Percentiles rank a stretch among this genome's conserved stretches.
Conservation (phyloP, 2,888 invertebrate species). For the Panopea generosa region DNA sequence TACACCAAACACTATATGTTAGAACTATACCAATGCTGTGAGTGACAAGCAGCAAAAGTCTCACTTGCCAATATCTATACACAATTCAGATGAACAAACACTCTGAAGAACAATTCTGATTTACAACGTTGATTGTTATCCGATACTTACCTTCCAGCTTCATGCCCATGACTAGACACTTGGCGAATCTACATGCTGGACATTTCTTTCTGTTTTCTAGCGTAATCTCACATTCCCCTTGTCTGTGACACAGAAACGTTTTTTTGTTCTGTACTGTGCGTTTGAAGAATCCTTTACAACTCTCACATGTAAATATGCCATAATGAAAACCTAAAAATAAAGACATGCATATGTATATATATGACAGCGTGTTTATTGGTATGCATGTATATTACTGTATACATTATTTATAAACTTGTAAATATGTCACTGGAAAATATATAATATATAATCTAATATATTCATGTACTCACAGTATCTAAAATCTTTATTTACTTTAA, state of each 20-base stretch:
- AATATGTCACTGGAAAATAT: too few species aligned
- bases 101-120: too few species aligned
- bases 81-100: too few species aligned
- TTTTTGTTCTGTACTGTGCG: slow-evolving; percentile 99
- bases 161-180: slow-evolving; percentile 98
- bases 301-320: slow-evolving; percentile 98
- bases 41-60: too few species aligned
- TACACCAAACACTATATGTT: too few species aligned
- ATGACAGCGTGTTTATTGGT: not conserved
- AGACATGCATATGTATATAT: not conserved
- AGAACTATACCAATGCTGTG: too few species aligned
- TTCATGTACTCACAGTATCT: too few species aligned
- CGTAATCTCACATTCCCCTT: slow-evolving; percentile 93
- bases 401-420: not conserved
- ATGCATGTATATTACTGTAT: not conserved
- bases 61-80: too few species aligned
- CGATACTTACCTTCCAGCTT: slow-evolving; percentile 92
- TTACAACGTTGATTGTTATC: too few species aligned
- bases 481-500: too few species aligned
- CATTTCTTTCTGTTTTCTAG: slow-evolving; percentile 98
- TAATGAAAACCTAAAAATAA: slow-evolving; percentile 92
- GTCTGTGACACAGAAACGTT: slow-evolving; percentile 93
- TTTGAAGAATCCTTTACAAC: slow-evolving; percentile 99
- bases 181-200: slow-evolving; percentile 98
- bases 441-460: too few species aligned